Base-by-base conservation (phyloP, 2,888 invertebrate species). In the Pocota personata region DNA sequence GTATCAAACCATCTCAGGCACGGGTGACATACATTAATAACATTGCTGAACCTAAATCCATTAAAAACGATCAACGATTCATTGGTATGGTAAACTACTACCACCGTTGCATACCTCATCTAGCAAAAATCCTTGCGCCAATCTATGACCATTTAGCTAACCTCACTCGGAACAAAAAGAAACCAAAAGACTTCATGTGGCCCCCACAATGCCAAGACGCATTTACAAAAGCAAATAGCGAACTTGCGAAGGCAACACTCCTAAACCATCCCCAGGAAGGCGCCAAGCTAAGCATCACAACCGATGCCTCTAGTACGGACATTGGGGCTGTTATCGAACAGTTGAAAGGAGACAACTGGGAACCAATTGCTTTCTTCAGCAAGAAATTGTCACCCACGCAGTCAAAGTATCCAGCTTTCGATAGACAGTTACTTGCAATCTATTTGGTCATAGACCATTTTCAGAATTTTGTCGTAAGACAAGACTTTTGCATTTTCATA, bases 381-480 rank as follows among this genome's bases (percentile, higher is more conserved):
- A n/a, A n/a, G n/a, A n/a, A n/a, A n/a, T n/a, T n/a, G n/a, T n/a
- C n/a, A n/a, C n/a, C n/a, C n/a, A n/a, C n/a, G n/a, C n/a, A n/a
- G n/a, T n/a, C 32, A 4, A 30, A 16, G 30, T 55, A 55, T 32
- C 32, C 37, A 2, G 37, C 37, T 6, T 37, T 37, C n/a, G 35
- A 57, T 32, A 30, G 55, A 3, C n/a, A n/a, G n/a, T n/a, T n/a
- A n/a, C n/a, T n/a, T n/a, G n/a, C n/a, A n/a, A n/a, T n/a, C n/a
- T n/a, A n/a, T n/a, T 10, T 48, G 8, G 19, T 21, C 10, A 48
- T 48, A 21, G 1, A 48, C 1, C 48, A 48, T 7, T 48, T 48
- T 12, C 48, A 21, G 10, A 48, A 48, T 35, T 89, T 91, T 88
- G 69, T 92, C 0, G 92, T 92, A 88, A 91, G 89, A 0, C 80